Evolutionary conservation across 2,113 vertebrate genomes (phyloP).

Genomic region (Strigops habroptila): DNA sequence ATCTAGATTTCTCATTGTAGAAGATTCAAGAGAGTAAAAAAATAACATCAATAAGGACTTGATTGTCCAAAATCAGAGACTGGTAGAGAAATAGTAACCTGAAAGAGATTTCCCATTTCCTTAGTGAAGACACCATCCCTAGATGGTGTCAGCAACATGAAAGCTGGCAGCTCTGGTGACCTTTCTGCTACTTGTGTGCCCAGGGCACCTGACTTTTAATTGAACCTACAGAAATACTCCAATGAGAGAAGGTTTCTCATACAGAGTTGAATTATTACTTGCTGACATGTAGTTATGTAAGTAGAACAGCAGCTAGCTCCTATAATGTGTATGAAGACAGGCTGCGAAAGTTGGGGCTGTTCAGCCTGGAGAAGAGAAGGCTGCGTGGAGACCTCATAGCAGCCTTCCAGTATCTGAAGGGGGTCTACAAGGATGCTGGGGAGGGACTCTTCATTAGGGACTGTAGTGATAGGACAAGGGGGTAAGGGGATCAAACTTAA

Average conservation of each 20-base stretch:
- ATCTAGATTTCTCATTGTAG: neutral
- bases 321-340: neutral
- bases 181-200: neutral
- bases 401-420: no score
- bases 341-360: no score
- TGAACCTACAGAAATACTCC: neutral
- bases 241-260: neutral
- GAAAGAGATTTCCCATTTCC: neutral
- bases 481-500: no score
- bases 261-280: neutral
- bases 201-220: neutral
- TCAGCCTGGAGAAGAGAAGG: no score
- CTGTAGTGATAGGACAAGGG: no score
- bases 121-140: neutral
- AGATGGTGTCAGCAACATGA: neutral
- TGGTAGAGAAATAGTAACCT: neutral
- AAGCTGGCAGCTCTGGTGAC: neutral
- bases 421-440: no score
- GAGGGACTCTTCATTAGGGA: no score
- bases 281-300: neutral
- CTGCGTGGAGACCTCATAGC: no score
- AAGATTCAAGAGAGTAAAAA: neutral
- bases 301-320: neutral
- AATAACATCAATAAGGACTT: neutral
- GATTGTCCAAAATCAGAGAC: neutral